These are phyloP conservation scores for Drosophila melanica DNA, from an alignment of 1,140 invertebrate species.

Conservation along the genomic window DNA sequence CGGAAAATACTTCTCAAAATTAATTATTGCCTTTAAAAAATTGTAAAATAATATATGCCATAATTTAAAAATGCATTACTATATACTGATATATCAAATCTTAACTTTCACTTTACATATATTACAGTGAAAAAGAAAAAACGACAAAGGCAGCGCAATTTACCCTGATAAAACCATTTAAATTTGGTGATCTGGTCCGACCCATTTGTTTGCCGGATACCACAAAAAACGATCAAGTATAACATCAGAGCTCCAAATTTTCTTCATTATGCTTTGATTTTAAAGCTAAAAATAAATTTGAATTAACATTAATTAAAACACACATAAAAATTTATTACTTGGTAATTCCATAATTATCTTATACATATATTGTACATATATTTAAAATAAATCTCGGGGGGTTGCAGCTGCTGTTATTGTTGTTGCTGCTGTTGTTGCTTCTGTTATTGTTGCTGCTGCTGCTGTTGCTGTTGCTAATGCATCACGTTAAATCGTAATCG, in stretches of 20 bases:
- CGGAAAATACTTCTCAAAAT: no score
- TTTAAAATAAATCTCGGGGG: no score
- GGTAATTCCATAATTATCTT: conserved; percentile 64
- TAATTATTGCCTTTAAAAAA: no score
- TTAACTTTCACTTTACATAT: not conserved
- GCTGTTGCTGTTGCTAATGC: no score
- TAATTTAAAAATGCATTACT: no score
- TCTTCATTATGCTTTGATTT: conserved; percentile 67
- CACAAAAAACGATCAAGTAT: not conserved
- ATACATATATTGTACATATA: no score
- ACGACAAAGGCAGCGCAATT: not conserved
- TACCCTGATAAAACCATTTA: not conserved
- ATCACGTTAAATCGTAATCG: no score
- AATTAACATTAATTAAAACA: conserved; percentile 63
- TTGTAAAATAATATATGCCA: no score
- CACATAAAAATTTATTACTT: conserved; percentile 65
- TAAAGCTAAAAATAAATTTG: conserved; percentile 66
- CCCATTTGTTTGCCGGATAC: conserved; percentile 20
- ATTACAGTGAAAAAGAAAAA: not conserved
- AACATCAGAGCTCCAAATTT: conserved; percentile 43
- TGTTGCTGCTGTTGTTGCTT: no score
- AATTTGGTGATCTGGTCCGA: conserved; percentile 2
- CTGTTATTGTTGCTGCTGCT: no score
- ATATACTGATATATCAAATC: not conserved
- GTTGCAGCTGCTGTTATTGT: no score